phyloP scores from a whole-genome alignment of 2,888 invertebrate species.

The Phengaris arion region DNA sequence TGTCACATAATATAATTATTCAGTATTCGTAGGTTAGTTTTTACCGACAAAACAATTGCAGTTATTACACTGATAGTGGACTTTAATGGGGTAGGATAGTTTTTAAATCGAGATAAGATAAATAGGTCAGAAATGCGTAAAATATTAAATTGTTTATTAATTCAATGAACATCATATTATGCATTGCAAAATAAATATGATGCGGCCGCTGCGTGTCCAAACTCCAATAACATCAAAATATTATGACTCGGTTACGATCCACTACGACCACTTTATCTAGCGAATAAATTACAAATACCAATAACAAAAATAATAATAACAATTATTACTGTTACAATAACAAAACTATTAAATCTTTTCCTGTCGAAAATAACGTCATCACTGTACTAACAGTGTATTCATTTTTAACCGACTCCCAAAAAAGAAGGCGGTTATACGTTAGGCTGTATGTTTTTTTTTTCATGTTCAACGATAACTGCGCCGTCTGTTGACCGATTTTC shows the following conservation, averaged over 20 bases:
- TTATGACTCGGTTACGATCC: slow-evolving; percentile 34
- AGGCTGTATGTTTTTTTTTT: too few relatives aligned
- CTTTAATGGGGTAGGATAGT: not conserved
- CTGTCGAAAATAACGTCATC: too few relatives aligned
- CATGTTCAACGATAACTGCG: too few relatives aligned
- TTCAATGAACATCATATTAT: slow-evolving; percentile 32
- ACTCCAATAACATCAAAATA: slow-evolving; percentile 35
- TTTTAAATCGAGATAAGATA: not conserved
- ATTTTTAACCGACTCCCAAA: too few relatives aligned
- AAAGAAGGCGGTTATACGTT: too few relatives aligned
- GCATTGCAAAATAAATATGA: slow-evolving; percentile 37
- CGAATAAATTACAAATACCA: slow-evolving; percentile 10
- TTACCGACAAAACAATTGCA: not conserved
- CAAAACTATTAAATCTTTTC: too few relatives aligned
- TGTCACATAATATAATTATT: too few relatives aligned
- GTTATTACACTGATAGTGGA: not conserved
- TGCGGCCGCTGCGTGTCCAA: slow-evolving; percentile 28
- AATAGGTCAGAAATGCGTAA: slow-evolving; percentile 26
- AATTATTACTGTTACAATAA: not conserved
- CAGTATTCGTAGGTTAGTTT: too few relatives aligned
- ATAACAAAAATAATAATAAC: not conserved
- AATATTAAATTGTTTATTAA: slow-evolving; percentile 27
- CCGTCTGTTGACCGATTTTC: too few relatives aligned
- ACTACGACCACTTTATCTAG: slow-evolving; percentile 31
- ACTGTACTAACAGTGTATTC: too few relatives aligned